A percentile compares a stretch with the other conserved stretches of the same genome.
These are phyloP conservation scores for Chanos chanos DNA, from an alignment of 2,797 vertebrate species.

Conservation along the genomic window DNA sequence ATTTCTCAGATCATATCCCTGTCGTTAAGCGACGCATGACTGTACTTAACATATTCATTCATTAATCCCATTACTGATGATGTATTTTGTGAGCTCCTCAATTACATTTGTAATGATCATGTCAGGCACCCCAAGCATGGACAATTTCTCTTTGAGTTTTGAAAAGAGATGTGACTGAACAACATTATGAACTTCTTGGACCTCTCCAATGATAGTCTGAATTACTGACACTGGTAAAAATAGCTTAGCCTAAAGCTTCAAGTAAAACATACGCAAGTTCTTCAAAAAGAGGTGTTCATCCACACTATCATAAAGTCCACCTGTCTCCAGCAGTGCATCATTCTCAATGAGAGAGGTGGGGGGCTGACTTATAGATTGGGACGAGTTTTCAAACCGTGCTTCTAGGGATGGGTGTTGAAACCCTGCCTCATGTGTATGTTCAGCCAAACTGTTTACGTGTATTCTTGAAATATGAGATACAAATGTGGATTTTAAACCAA, in stretches of 20 bases:
- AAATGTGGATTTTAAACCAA: slow-evolving; percentile 22
- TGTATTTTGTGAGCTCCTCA: background rate
- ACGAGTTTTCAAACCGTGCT: background rate
- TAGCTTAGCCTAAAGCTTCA: slow-evolving; percentile 33
- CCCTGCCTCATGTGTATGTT: slow-evolving; percentile 2
- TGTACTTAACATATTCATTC: too few relatives aligned
- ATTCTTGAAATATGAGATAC: slow-evolving; percentile 1
- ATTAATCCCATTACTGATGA: too few relatives aligned
- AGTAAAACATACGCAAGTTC: slow-evolving; percentile 24
- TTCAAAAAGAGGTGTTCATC: slow-evolving; percentile 8
- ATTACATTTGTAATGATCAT: background rate
- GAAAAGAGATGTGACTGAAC: slow-evolving; percentile 13
- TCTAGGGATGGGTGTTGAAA: too few relatives aligned
- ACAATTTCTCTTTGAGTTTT: slow-evolving; percentile 29
- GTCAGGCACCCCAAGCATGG: slow-evolving; percentile 2
- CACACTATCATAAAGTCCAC: background rate
- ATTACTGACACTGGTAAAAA: slow-evolving; percentile 30
- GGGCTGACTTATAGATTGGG: slow-evolving; percentile 9
- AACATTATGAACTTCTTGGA: slow-evolving; percentile 28
- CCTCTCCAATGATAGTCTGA: slow-evolving; percentile 39
- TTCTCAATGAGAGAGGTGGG: slow-evolving; percentile 9
- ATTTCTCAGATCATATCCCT: too few relatives aligned
- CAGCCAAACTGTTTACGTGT: slow-evolving; percentile 18
- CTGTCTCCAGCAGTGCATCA: background rate
- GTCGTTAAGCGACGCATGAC: too few relatives aligned